Evolutionary conservation across 2,888 invertebrate genomes (phyloP).

Genomic region (Rosalia funebris): DNA sequence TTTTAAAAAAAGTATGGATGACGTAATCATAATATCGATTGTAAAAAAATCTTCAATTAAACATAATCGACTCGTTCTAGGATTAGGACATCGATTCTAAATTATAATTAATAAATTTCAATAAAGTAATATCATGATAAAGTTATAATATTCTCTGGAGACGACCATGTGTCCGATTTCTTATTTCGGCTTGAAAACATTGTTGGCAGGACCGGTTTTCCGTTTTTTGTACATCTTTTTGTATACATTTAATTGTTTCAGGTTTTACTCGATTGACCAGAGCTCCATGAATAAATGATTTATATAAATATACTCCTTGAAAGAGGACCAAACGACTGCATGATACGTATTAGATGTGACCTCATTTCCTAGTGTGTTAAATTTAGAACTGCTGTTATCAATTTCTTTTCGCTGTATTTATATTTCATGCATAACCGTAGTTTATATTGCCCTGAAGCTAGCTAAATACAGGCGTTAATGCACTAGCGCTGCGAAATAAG

Average conservation of each 20-base stretch:
- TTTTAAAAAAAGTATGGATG: too few relatives aligned
- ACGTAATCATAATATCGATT: too few relatives aligned
- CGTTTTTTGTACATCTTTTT: slow-evolving; percentile 10
- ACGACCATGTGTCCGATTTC: slow-evolving; percentile 13
- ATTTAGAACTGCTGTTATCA: neutral
- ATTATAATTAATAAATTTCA: too few relatives aligned
- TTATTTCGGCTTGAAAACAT: slow-evolving; percentile 10
- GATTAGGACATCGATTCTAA: too few relatives aligned
- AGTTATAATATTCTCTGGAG: too few relatives aligned
- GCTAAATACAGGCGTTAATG: too few relatives aligned
- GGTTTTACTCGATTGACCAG: slow-evolving; percentile 7
- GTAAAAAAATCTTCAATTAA: too few relatives aligned
- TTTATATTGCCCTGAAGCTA: neutral
- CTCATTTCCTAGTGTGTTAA: neutral
- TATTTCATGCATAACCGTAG: neutral
- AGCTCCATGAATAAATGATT: neutral
- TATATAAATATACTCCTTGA: neutral
- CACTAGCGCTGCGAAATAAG: too few relatives aligned
- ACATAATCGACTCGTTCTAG: too few relatives aligned
- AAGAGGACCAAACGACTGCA: neutral
- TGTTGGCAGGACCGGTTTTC: slow-evolving; percentile 19
- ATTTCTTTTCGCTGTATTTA: neutral
- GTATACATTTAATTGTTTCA: slow-evolving; percentile 21
- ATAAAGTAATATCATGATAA: too few relatives aligned
- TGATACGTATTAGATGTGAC: neutral